Evolutionary conservation across 2,888 invertebrate genomes (phyloP).

Genomic region (Macrosiphum euphorbiae): DNA sequence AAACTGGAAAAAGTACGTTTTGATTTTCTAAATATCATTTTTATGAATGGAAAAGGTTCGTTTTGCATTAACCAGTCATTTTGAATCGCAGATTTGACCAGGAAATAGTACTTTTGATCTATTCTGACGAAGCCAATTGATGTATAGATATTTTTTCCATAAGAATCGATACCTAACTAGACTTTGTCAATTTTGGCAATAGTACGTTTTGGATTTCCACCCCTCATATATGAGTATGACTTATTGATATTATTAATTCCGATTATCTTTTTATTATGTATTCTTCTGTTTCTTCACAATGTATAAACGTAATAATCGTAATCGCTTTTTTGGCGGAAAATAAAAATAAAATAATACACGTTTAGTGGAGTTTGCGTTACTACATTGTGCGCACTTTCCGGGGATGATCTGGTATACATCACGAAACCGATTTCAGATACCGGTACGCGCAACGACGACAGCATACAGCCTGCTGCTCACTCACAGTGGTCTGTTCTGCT

Average conservation of each 20-base stretch:
- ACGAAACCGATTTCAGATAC: conserved; percentile 35
- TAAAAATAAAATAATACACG: background rate
- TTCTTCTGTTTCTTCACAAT: background rate
- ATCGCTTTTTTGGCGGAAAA: background rate
- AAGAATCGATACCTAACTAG: too few species aligned
- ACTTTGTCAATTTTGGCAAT: too few species aligned
- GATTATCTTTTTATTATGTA: background rate
- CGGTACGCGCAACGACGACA: background rate
- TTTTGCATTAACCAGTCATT: too few species aligned
- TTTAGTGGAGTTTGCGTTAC: background rate
- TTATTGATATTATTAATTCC: background rate
- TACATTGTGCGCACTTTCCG: background rate
- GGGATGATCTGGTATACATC: conserved; percentile 24
- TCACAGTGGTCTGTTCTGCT: conserved; percentile 7
- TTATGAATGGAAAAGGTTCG: too few species aligned
- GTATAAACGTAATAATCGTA: background rate
- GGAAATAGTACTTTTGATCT: too few species aligned
- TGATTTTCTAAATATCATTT: too few species aligned
- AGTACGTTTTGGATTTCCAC: too few species aligned
- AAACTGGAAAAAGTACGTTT: too few species aligned
- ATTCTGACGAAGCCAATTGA: too few species aligned
- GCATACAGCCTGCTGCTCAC: background rate
- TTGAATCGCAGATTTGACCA: too few species aligned
- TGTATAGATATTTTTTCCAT: too few species aligned
- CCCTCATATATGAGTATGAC: background rate